Base-by-base conservation (phyloP, 2,113 vertebrate genomes). In the Corvus hawaiiensis region DNA sequence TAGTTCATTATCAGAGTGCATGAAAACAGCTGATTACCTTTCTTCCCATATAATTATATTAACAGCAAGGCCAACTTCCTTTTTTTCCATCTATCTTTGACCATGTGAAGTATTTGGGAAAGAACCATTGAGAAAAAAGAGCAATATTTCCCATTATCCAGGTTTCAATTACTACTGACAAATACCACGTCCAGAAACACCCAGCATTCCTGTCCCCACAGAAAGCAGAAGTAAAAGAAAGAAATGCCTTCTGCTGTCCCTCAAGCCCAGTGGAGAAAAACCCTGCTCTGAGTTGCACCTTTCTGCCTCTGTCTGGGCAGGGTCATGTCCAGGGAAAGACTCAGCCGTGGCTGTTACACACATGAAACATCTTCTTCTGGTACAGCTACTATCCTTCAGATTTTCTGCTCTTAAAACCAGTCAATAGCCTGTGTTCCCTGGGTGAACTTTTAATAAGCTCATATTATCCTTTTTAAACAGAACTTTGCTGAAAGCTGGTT, bases 1-100 rank as follows among this genome's bases (percentile, higher is more conserved):
- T 95, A 93, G 91, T 92, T 93, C 28, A 35, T 89, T 96, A 94
- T 92, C 90, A 92, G 88, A 90, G 66, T 90, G 86, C 94, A 92
- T 69, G 84, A 86, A 93, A 97, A 93, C 93, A 97, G 85, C 68
- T 92, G 87, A 96, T 93, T 94, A 90, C 87, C 86, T 95, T 95
- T 90, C 59, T 85, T 96, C 87, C 94, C 59, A 37, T 55, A 87
- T 64, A 96, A 95, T 96, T 89, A 67, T 49, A 91, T 94, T 79
- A 97, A 74, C 85, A 91, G 80, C 37, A 66, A 89, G 83, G 58
- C 51, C 79, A 89, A 4, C 63, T 89, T 87, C 33, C 44, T 75
- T 72, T 72, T 54, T 74, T 55, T 68, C 62, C 22, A 3, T 66
- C 10, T 59, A 66, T 85, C 87, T 94, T 90, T 91, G 90, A 80